Base-by-base conservation (phyloP, 2,888 invertebrate genomes). In the Nycteola revayana region DNA sequence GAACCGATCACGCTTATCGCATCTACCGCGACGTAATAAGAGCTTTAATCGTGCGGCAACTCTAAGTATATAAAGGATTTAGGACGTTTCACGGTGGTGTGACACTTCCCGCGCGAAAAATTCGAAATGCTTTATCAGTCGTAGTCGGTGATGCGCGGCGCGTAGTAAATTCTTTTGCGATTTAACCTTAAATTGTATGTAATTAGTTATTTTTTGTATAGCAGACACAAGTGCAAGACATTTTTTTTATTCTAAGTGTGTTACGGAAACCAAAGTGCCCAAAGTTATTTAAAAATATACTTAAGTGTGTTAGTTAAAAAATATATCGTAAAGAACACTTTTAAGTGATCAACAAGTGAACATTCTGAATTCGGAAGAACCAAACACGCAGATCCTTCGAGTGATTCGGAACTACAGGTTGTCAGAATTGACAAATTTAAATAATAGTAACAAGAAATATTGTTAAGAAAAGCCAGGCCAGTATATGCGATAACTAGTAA, bases 121-220 rank as follows among this genome's bases (percentile, higher is more conserved):
- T 89, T 86, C 79, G 85, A 86, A 86, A 78, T 78, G 74, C 66
- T 78, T 88, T 88, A 88, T 88, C 88, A 86, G 84, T 82, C 70
- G 73, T 66, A 63, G 57, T 64, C 32, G 51, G 66, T 53, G 67
- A 62, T 60, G 67, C 63, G 62, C 48, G 52, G 44, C 57, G 63
- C 49, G 46, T 61, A 60, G 69, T 66, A 54, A 61, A 56, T 66
- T 69, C 65, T 56, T 52, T 44, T 50, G 49, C 37, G 42, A 23
- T 40, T 43, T 32, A 10, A 5, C 10, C 10, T 31, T 9, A 7
- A 14, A 14, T 14, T n/a, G n/a, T n/a, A n/a, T n/a, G n/a, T n/a
- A n/a, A n/a, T n/a, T 42, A 9, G 33, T 42, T 36, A 41, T 47
- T 37, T 43, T 42, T 34, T 20, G 34, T 47, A 40, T 42, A 40